Evolutionary conservation across 1,140 invertebrate genomes (phyloP).

Genomic region (Ceratina australensis): DNA sequence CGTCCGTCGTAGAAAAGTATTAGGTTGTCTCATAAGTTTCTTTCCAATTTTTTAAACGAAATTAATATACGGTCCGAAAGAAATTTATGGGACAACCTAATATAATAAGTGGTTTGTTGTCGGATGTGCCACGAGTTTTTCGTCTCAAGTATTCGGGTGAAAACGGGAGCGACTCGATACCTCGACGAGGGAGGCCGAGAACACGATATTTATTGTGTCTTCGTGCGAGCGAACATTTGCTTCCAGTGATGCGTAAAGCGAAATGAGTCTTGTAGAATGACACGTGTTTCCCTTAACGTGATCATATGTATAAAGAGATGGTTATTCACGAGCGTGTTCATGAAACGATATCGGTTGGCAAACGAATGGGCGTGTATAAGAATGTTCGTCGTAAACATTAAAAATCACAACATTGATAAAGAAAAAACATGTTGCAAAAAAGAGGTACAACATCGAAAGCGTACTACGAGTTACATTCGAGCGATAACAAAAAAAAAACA

Average conservation of each 20-base stretch:
- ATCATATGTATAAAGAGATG: not conserved
- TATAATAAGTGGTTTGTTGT: constrained; percentile 33
- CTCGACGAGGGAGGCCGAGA: constrained; percentile 62
- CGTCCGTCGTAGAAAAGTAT: not conserved
- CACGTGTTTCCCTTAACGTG: not conserved
- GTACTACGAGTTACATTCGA: constrained; percentile 5
- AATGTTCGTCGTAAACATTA: constrained; percentile 1
- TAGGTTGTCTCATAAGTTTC: too few species aligned
- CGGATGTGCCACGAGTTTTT: constrained; percentile 59
- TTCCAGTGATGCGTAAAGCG: not conserved
- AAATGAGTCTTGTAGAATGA: not conserved
- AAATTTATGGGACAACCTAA: too few species aligned
- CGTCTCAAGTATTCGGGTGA: constrained; percentile 7
- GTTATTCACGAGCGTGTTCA: too few species aligned
- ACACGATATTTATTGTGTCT: constrained; percentile 15
- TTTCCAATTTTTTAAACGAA: too few species aligned
- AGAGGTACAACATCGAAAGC: constrained; percentile 60
- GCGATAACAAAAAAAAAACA: constrained; percentile 21
- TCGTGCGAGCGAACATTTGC: constrained; percentile 6
- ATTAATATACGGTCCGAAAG: too few species aligned
- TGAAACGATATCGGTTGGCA: not conserved
- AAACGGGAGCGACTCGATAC: constrained; percentile 39
- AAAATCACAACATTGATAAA: constrained; percentile 43
- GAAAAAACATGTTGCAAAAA: constrained; percentile 44
- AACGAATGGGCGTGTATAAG: not conserved